Conservation (phyloP, 2,797 vertebrate species). For the Megaceryle alcyon region DNA sequence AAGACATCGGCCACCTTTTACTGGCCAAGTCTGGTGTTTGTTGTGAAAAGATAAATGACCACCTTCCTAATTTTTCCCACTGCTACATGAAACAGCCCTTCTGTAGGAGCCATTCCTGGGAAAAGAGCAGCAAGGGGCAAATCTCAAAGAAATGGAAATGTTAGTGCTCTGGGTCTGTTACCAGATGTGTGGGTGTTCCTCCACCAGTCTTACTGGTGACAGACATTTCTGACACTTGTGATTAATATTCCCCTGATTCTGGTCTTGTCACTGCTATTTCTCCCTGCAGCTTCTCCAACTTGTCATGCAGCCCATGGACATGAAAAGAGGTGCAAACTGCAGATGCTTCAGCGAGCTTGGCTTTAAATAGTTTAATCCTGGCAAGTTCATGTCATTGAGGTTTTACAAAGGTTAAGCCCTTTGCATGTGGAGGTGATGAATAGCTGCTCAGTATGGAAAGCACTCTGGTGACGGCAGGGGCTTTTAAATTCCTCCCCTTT, state of each 20-base stretch:
- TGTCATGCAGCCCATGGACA: neutral
- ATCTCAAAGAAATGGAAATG: neutral
- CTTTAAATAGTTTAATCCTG: constrained; percentile 9
- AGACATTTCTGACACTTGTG: neutral
- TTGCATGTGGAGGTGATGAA: neutral
- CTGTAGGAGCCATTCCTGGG: neutral
- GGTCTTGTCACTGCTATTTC: neutral
- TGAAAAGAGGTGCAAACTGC: neutral
- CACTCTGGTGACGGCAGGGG: neutral
- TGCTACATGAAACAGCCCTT: neutral
- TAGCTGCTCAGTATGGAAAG: neutral
- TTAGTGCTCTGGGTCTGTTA: neutral
- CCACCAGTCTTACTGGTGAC: neutral
- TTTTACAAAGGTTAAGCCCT: constrained; percentile 21
- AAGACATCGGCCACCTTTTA: neutral
- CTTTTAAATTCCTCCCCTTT: constrained; percentile 27
- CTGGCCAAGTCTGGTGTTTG: neutral
- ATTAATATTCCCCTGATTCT: neutral
- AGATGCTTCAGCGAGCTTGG: neutral
- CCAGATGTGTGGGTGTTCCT: neutral
- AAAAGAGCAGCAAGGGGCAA: neutral
- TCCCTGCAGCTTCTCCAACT: neutral
- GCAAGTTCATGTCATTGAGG: neutral
- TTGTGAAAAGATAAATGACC: neutral
- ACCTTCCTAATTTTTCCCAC: neutral